Conservation (phyloP, 2,113 vertebrate species). For the Girardinichthys multiradiatus region DNA sequence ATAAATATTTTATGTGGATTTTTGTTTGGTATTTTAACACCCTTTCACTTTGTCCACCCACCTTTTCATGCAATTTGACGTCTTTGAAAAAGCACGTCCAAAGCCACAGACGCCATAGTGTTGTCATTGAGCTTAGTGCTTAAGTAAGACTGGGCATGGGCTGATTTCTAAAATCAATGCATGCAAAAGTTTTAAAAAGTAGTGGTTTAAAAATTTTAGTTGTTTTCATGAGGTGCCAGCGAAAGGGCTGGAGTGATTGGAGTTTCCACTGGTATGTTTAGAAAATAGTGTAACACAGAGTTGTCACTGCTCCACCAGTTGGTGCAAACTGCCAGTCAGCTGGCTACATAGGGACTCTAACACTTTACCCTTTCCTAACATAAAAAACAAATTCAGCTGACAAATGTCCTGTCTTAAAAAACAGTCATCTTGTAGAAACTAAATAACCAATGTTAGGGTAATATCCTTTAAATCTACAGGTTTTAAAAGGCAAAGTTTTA, state of each 20-base stretch:
- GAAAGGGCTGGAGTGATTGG: not conserved
- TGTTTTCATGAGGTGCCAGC: not conserved
- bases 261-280: not conserved
- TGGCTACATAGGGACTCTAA: too few relatives aligned
- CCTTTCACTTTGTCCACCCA: not conserved
- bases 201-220: not conserved
- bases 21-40: not conserved
- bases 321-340: not conserved
- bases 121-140: not conserved
- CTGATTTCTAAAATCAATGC: not conserved
- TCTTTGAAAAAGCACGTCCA: too few relatives aligned
- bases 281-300: not conserved
- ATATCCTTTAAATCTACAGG: too few relatives aligned
- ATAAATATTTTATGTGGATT: not conserved
- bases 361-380: too few relatives aligned
- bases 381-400: not conserved
- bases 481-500: too few relatives aligned
- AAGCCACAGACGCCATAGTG: too few relatives aligned
- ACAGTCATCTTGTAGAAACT: not conserved
- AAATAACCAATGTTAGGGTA: not conserved
- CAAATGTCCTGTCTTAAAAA: not conserved
- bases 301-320: not conserved
- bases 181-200: not conserved
- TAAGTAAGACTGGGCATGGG: too few relatives aligned
- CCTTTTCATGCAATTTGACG: too few relatives aligned